These are phyloP conservation scores for Triplophysa tibetana DNA, from an alignment of 2,113 vertebrate genomes.

Conservation along the genomic window DNA sequence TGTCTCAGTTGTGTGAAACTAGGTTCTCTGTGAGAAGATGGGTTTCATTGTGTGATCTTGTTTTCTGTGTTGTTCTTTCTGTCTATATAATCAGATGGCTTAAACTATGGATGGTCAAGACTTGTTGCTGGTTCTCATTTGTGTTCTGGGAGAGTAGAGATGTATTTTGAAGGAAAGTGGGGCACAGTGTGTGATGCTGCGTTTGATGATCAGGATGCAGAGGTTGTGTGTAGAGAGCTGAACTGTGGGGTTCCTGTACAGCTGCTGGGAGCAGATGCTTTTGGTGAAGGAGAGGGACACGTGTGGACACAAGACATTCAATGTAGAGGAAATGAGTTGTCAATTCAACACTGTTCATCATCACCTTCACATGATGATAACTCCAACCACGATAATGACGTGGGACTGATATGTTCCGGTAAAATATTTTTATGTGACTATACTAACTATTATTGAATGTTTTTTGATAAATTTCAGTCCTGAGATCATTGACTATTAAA, in stretches of 20 bases:
- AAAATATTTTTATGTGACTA: too few relatives aligned
- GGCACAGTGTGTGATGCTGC: neutral
- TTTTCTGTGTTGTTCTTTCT: too few relatives aligned
- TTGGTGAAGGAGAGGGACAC: constrained; percentile 21
- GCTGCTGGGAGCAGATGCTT: constrained; percentile 4
- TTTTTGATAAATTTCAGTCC: too few relatives aligned
- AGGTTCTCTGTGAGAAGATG: too few relatives aligned
- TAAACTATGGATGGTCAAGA: too few relatives aligned
- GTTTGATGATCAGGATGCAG: constrained; percentile 20
- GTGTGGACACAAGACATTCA: constrained; percentile 39
- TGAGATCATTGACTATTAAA: too few relatives aligned
- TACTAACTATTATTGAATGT: too few relatives aligned
- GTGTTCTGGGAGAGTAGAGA: constrained; percentile 18
- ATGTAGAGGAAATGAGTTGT: constrained; percentile 42
- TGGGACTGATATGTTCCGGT: constrained; percentile 41
- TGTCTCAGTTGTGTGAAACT: too few relatives aligned
- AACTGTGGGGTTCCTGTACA: constrained; percentile 43
- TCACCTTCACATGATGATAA: neutral
- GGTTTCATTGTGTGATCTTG: too few relatives aligned
- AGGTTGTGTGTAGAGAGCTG: constrained; percentile 41
- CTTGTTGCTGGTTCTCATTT: too few relatives aligned
- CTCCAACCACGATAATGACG: constrained; percentile 31
- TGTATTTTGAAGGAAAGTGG: neutral
- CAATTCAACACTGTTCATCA: constrained; percentile 21
- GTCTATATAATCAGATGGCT: too few relatives aligned